Evolutionary conservation across 2,888 invertebrate genomes (phyloP), one percentile per base, ranked within the genome.

Genomic region (Caenorhabditis sp.): DNA sequence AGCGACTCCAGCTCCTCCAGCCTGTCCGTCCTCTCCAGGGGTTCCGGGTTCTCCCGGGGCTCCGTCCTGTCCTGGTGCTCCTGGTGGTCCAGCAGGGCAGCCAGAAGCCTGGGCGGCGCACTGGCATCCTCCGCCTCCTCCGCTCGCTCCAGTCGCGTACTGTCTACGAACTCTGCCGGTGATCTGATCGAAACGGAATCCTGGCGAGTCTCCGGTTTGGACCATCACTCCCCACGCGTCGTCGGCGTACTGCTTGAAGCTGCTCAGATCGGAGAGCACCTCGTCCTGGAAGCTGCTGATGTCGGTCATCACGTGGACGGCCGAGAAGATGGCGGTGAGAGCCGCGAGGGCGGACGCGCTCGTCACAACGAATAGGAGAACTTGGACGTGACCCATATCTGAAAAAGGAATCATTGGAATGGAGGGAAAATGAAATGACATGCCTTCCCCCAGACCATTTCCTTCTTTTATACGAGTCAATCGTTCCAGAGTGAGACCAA

Each of bases 21-120:
- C 50, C 39, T 62, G 46, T 52, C 70, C 72, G 17, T 41, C 53
- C 45, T 56, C 45, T 63, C 78, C 78, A 26, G 73, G 73, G 9
- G 62, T 32, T 75, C 75, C 75, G 22, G 66, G 58, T 50, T 56
- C 68, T 68, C 80, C 80, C 24, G 78, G 75, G 4, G 58, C 45
- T 63, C 80, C 80, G 5, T 56, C 45, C 11, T 74, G 61, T 73
- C 80, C 80, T 37, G 80, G 73, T 6, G 73, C 59, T 70, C 81
- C 81, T 48, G 79, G 76, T 53, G 79, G 81, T 48, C 81, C 81
- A 22, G 79, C 79, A 32, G 81, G 81, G 55, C 81, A 81, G 41
- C 81, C 81, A 58, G 77, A 68, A 11, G 80, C 66, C 7, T 59
- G 52, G 9, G 80, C 73, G 24, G 72, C 80, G 27, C 80, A 80